Evolutionary conservation across 2,797 vertebrate genomes (phyloP).

Genomic region (Falco concolor): DNA sequence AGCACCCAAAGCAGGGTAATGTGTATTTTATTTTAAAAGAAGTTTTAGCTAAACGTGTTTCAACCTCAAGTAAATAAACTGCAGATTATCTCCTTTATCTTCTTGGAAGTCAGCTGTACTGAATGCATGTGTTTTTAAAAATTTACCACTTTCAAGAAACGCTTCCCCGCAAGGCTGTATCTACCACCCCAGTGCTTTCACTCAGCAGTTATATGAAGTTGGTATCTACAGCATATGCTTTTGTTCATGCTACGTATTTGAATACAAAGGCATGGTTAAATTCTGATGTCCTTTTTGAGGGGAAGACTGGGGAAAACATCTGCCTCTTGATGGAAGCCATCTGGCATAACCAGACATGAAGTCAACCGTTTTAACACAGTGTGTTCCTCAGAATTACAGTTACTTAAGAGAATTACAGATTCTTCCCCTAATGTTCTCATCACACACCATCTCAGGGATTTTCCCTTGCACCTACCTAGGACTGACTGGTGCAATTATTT

Average conservation of each 20-base stretch:
- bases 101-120: not conserved
- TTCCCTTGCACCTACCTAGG: not conserved
- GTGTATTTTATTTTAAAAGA: not conserved
- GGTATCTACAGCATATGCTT: not conserved
- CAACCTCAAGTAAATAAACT: not conserved
- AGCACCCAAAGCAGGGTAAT: not conserved
- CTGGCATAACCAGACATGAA: constrained; percentile 56
- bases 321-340: constrained; percentile 58
- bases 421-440: not conserved
- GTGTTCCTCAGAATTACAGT: not conserved
- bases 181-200: not conserved
- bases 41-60: not conserved
- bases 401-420: not conserved
- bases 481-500: constrained; percentile 46
- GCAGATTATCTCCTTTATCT: not conserved
- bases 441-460: not conserved
- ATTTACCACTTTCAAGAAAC: not conserved
- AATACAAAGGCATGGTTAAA: constrained; percentile 37
- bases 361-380: not conserved
- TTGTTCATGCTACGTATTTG: not conserved
- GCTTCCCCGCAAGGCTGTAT: not conserved
- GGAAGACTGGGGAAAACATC: constrained; percentile 49
- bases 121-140: not conserved
- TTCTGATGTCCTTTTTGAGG: constrained; percentile 42
- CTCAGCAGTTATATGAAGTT: not conserved